phyloP scores from a whole-genome alignment of 2,113 vertebrate genomes.

The Paramisgurnus dabryanus region DNA sequence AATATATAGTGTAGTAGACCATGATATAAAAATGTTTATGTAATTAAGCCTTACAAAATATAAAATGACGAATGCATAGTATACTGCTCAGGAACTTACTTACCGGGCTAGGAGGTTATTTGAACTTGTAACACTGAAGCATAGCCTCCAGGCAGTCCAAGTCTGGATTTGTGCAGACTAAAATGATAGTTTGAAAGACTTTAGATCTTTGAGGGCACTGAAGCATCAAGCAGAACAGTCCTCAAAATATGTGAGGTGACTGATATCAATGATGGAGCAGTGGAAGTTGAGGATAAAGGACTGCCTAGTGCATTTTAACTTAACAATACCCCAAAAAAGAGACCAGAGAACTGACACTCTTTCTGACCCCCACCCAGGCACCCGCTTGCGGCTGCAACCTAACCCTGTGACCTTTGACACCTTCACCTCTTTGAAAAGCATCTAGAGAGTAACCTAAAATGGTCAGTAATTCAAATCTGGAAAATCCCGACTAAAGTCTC shows the following conservation, averaged over 20 bases:
- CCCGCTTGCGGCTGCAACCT: conserved; percentile 46
- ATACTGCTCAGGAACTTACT: no score
- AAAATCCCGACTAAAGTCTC: no score
- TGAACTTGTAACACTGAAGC: conserved; percentile 6
- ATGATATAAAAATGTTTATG: no score
- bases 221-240: neutral
- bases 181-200: neutral
- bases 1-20: no score
- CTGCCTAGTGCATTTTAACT: conserved; percentile 43
- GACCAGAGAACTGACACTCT: conserved; percentile 36
- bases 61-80: no score
- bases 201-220: neutral
- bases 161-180: neutral
- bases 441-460: conserved; percentile 55
- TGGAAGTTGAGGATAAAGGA: conserved; percentile 24
- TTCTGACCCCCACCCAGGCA: conserved; percentile 50
- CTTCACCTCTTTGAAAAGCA: conserved; percentile 59
- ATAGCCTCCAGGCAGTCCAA: neutral
- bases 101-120: neutral
- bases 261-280: neutral
- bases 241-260: neutral
- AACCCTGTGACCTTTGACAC: conserved; percentile 68
- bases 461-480: conserved; percentile 47
- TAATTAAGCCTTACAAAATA: no score
- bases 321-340: conserved; percentile 47